Base-by-base conservation (phyloP, 2,888 invertebrate species). In the Phyllotreta cruciferae region DNA sequence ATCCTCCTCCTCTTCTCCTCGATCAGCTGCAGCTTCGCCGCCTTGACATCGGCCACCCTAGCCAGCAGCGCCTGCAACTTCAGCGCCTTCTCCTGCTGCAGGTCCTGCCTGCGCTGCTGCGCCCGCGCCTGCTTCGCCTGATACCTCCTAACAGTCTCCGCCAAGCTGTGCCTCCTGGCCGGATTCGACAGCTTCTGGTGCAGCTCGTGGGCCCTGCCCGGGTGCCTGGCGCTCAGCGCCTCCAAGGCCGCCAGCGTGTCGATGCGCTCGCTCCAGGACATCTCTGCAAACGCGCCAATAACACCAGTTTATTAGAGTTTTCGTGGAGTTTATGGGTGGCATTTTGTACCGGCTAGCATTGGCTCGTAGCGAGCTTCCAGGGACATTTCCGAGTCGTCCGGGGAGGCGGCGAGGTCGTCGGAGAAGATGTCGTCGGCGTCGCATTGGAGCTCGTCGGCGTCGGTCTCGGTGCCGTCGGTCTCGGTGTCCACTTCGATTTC, bases 121-220 rank as follows among this genome's bases (percentile, higher is more conserved):
- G 98, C 98, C 64, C 93, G 88, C 0, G 92, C 93, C 77, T 97
- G 96, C 77, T 96, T 96, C 0, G 92, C 92, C 80, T 96, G 94
- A 71, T 95, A 92, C 63, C 86, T 84, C 65, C 86, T 82, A 13
- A 94, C 80, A 0, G 94, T 93, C 76, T 93, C 93, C 34, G 91
- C 89, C n/a, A 93, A 76, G n/a, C 92, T 91, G 41, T 92, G 85
- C 58, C 91, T 87, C n/a, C 94, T 85, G 0, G 94, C 92, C 0
- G 96, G 96, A 50, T 94, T 94, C 0, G 95, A 95, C 0, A 98
- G 83, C 78, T 97, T 98, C 71, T 96, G 95, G 80, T 97, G 97
- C 47, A 98, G 84, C 71, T 96, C 94, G 64, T 94, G 88, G 0
- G 95, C 96, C 57, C 96, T 86, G 14, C 95, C 97, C 0, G 98